phyloP scores from a whole-genome alignment of 2,888 invertebrate species.

The Scelioninae gen. 2 region DNA sequence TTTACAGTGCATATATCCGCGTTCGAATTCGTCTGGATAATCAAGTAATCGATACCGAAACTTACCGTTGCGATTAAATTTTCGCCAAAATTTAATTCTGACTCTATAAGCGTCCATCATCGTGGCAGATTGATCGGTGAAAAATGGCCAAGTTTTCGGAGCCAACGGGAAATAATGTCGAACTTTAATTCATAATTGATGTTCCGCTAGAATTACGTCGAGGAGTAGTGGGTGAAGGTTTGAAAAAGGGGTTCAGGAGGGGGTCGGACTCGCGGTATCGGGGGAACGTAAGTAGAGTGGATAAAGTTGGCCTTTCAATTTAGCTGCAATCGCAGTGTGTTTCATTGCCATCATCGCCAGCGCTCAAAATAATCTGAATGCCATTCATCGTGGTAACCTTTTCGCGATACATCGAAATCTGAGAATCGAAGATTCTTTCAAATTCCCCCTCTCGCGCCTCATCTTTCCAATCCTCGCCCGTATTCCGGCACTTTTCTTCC shows the following conservation, averaged over 20 bases:
- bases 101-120: slow-evolving; percentile 11
- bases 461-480: slow-evolving; percentile 30
- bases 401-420: slow-evolving; percentile 64
- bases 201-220: slow-evolving; percentile 23
- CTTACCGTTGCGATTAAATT: not conserved
- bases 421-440: slow-evolving; percentile 70
- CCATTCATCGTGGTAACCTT: slow-evolving; percentile 70
- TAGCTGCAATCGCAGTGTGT: slow-evolving; percentile 65
- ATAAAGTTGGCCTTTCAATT: slow-evolving; percentile 63
- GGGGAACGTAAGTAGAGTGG: slow-evolving; percentile 22
- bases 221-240: not conserved
- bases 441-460: slow-evolving; percentile 53
- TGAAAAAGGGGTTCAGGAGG: slow-evolving; percentile 18
- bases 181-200: slow-evolving; percentile 42
- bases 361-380: slow-evolving; percentile 69
- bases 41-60: slow-evolving; percentile 12
- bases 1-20: no score
- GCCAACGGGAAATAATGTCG: slow-evolving; percentile 15
- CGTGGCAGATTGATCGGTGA: slow-evolving; percentile 9
- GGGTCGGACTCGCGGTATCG: no score
- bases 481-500: slow-evolving; percentile 24
- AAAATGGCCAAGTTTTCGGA: slow-evolving; percentile 5
- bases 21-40: not conserved
- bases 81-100: not conserved
- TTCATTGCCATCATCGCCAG: slow-evolving; percentile 52